Evolutionary conservation across 2,797 vertebrate genomes (phyloP), one percentile per base, ranked within the genome.

Genomic region (Crotalus adamanteus): DNA sequence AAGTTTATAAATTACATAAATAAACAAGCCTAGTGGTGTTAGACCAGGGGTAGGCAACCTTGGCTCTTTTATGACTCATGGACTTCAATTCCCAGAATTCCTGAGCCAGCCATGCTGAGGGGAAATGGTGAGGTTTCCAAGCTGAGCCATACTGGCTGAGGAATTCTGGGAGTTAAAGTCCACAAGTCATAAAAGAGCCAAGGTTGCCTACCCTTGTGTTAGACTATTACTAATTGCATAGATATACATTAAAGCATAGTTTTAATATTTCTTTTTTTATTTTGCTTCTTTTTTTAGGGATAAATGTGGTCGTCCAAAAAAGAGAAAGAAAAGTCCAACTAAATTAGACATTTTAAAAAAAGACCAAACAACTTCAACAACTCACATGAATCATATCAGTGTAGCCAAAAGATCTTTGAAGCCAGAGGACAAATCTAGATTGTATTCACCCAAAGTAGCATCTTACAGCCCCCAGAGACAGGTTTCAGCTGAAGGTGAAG

Each of bases 281-380:
- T 26, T 25, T 14, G 8, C 11, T 3, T 47, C 94, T 94, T 93
- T 93, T 26, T 65, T 59, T 95, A 99, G 98, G 96, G 94, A 96
- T 93, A 97, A 97, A 13, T 96, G 95, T 86, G 95, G 73, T 87
- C 93, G 53, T 90, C 94, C 95, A 7, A 97, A 96, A 87, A 96
- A 96, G 92, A 98, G 97, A 93, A 97, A 94, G 85, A 97, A 95
- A 92, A 98, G 59, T 57, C 93, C 96, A 93, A 98, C 98, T 51
- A 99, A 98, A 96, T 97, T 98, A 91, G 98, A 98, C 14, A 95
- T 95, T 91, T 96, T 97, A 28, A 98, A 96, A 93, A 98, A 97
- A 95, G 98, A 99, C 94, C 98, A 98, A 95, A 98, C 97, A 93
- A 99, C 98, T 0, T 98, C 98, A 86, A 99, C 98, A 7, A 97